These are phyloP conservation scores for Aphidoletes aphidimyza DNA, from an alignment of 2,888 invertebrate species.

Conservation along the genomic window DNA sequence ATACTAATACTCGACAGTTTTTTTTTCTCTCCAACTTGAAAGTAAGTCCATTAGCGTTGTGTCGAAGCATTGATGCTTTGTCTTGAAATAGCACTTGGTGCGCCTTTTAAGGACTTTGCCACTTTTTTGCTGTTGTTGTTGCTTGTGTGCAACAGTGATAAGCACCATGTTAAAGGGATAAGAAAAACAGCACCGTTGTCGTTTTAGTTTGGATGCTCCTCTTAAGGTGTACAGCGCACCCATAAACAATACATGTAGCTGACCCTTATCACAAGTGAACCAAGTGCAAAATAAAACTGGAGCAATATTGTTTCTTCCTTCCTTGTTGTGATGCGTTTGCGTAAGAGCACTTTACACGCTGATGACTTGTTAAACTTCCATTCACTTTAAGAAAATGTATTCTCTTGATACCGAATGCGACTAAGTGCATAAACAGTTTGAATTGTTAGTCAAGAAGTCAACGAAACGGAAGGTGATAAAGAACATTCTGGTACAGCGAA, in stretches of 20 bases:
- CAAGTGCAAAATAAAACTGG: not conserved
- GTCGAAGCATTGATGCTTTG: constrained; percentile 39
- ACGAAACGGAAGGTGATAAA: not conserved
- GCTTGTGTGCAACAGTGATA: not conserved
- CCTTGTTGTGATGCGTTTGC: constrained; percentile 25
- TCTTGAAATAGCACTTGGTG: constrained; percentile 34
- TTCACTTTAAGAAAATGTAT: not conserved
- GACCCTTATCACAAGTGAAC: constrained; percentile 46
- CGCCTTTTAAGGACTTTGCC: constrained; percentile 25
- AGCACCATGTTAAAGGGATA: constrained; percentile 1
- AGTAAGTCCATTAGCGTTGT: constrained; percentile 39
- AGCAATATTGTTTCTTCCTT: not conserved
- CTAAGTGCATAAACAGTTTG: constrained; percentile 33
- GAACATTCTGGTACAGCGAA: not conserved
- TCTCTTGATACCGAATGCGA: constrained; percentile 6
- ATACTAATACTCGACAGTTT: not conserved
- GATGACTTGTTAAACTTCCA: constrained; percentile 33
- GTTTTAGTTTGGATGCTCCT: not conserved
- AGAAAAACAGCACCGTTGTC: not conserved
- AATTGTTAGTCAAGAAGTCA: not conserved
- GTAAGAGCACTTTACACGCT: constrained; percentile 7
- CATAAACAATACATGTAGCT: constrained; percentile 36
- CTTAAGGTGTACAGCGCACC: not conserved
- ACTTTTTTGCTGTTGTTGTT: not conserved
- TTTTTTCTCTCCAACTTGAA: not conserved